Conservation (phyloP, 2,113 vertebrate genomes). For the Odocoileus virginianus region DNA sequence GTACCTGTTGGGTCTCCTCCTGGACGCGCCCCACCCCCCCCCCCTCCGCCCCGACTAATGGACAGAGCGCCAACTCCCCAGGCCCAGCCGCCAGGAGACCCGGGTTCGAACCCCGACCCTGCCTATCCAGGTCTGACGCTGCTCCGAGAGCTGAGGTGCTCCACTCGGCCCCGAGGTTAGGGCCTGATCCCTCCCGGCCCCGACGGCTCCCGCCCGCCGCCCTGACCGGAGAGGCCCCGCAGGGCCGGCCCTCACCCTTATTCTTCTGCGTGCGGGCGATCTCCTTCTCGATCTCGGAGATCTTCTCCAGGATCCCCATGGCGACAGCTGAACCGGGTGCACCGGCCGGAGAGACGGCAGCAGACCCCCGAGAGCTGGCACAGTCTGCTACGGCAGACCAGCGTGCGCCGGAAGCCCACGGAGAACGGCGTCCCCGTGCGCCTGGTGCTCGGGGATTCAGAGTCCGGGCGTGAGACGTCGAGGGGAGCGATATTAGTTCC, state of each 20-base stretch:
- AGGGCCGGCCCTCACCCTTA: slow-evolving; percentile 84
- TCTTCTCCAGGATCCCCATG: slow-evolving; percentile 98
- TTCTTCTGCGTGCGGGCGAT: slow-evolving; percentile 98
- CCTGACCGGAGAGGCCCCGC: neutral
- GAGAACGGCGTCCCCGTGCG: neutral
- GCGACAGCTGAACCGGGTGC: slow-evolving; percentile 17
- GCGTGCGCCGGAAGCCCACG: slow-evolving; percentile 3
- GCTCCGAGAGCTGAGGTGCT: neutral
- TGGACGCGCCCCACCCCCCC: neutral
- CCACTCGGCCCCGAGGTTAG: neutral
- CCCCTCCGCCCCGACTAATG: neutral
- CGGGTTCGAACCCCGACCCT: neutral
- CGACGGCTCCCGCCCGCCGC: neutral
- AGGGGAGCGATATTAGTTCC: slow-evolving; percentile 60
- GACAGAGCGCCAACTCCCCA: neutral
- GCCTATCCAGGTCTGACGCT: neutral
- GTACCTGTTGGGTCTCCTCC: neutral
- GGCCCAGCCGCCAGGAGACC: neutral
- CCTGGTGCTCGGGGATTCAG: slow-evolving; percentile 8
- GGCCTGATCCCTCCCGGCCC: neutral
- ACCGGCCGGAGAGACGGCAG: accelerated
- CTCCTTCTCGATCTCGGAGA: slow-evolving; percentile 96
- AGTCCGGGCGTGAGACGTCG: neutral
- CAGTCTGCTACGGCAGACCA: neutral
- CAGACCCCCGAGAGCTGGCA: neutral